Conservation (phyloP, 1,140 invertebrate genomes). For the Drosophila albomicans region DNA sequence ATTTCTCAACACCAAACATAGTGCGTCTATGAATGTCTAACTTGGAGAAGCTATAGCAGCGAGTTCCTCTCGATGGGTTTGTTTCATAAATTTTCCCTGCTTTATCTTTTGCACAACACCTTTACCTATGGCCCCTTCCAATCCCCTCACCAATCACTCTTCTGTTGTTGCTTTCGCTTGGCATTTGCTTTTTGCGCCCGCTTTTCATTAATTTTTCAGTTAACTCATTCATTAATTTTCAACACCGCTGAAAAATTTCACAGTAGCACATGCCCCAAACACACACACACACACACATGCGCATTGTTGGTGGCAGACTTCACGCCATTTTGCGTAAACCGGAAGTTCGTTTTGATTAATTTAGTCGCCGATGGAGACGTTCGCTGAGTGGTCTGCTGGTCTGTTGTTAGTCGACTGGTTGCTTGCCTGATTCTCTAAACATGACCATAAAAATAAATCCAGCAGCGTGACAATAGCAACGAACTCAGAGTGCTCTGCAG, state of each 20-base stretch:
- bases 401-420: conserved; percentile 19
- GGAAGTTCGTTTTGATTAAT: conserved; percentile 84
- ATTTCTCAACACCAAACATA: conserved; percentile 71
- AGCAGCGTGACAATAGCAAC: conserved; percentile 8
- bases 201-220: conserved; percentile 84
- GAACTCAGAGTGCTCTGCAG: conserved; percentile 26
- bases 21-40: conserved; percentile 68
- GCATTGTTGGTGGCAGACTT: conserved; percentile 69
- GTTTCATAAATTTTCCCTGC: conserved; percentile 79
- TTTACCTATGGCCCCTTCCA: conserved; percentile 39
- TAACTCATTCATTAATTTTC: conserved; percentile 83
- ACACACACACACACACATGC: conserved; percentile 31
- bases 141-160: neutral
- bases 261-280: conserved; percentile 56
- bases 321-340: conserved; percentile 84
- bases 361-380: conserved; percentile 78
- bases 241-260: conserved; percentile 56
- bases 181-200: conserved; percentile 41
- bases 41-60: conserved; percentile 46
- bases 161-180: conserved; percentile 3
- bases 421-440: conserved; percentile 53
- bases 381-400: conserved; percentile 41
- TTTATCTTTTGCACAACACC: conserved; percentile 82
- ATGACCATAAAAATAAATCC: conserved; percentile 49
- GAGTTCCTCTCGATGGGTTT: conserved; percentile 23